Conservation (phyloP, 1,140 invertebrate genomes). For the Caligus rogercresseyi region DNA sequence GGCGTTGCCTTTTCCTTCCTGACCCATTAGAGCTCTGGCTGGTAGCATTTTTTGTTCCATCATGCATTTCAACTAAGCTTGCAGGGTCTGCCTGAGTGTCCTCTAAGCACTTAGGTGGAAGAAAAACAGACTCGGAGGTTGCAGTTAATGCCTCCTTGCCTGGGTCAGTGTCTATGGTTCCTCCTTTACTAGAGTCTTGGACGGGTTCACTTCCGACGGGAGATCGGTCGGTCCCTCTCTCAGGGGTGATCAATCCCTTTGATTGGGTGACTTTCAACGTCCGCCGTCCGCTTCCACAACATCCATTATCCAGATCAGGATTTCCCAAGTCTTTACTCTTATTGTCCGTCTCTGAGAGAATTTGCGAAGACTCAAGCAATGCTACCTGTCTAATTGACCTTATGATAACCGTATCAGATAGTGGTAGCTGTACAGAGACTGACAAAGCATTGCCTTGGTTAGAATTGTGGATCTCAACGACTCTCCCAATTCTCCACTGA, state of each 20-base stretch:
- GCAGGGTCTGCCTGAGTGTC: not conserved
- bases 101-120: not conserved
- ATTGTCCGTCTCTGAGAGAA: not conserved
- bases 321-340: not conserved
- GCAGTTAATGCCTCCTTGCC: not conserved
- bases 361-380: not conserved
- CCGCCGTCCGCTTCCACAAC: not conserved
- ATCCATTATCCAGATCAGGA: not conserved
- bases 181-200: not conserved
- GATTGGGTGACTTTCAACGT: not conserved
- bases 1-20: not conserved
- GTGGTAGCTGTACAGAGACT: not conserved
- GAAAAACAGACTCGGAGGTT: not conserved
- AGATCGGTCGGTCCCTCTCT: not conserved
- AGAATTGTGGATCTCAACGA: not conserved
- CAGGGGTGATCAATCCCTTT: not conserved
- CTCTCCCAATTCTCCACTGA: not conserved
- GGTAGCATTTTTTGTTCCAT: no score
- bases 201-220: not conserved
- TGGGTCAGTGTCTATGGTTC: not conserved
- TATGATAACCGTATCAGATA: not conserved
- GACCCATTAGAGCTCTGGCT: not conserved
- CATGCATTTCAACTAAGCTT: not conserved
- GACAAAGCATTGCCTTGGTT: not conserved
- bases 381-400: not conserved